Percentiles rank a stretch among this genome's conserved stretches.
phyloP scores from a whole-genome alignment of 2,888 invertebrate species.

The Euclidia mi region DNA sequence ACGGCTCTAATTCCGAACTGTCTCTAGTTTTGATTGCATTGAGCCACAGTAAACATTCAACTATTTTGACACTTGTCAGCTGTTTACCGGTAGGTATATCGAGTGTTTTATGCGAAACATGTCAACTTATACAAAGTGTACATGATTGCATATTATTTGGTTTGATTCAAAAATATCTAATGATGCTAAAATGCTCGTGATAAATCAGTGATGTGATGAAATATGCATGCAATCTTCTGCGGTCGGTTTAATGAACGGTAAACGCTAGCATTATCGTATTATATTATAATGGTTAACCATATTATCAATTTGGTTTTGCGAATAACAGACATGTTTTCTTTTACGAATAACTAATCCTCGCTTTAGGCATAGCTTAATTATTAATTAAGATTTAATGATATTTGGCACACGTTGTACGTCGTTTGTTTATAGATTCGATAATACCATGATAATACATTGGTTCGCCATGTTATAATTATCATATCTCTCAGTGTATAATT shows the following conservation, averaged over 20 bases:
- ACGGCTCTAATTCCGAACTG: constrained; percentile 47
- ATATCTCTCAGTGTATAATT: too few relatives aligned
- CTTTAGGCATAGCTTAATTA: too few relatives aligned
- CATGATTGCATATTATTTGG: constrained; percentile 12
- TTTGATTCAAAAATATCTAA: constrained; percentile 18
- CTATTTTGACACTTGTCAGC: constrained; percentile 59
- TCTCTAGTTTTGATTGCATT: constrained; percentile 52
- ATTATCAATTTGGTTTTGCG: constrained; percentile 4
- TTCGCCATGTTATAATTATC: too few relatives aligned
- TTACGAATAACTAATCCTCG: too few relatives aligned
- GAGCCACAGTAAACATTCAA: constrained; percentile 44
- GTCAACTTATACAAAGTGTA: constrained; percentile 1
- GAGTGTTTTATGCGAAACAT: neutral
- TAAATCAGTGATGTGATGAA: constrained; percentile 19
- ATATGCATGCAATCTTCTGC: constrained; percentile 22
- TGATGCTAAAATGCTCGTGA: constrained; percentile 12
- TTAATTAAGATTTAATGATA: too few relatives aligned
- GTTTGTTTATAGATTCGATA: too few relatives aligned
- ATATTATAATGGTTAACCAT: neutral
- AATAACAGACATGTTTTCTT: neutral
- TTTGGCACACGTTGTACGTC: too few relatives aligned
- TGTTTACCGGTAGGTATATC: constrained; percentile 57
- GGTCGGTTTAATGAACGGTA: constrained; percentile 11
- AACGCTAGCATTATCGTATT: neutral
- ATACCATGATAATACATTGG: too few relatives aligned